Evolutionary conservation across 2,113 vertebrate genomes (phyloP), one percentile per base, ranked within the genome.

Genomic region (Myrmecobius fasciatus): DNA sequence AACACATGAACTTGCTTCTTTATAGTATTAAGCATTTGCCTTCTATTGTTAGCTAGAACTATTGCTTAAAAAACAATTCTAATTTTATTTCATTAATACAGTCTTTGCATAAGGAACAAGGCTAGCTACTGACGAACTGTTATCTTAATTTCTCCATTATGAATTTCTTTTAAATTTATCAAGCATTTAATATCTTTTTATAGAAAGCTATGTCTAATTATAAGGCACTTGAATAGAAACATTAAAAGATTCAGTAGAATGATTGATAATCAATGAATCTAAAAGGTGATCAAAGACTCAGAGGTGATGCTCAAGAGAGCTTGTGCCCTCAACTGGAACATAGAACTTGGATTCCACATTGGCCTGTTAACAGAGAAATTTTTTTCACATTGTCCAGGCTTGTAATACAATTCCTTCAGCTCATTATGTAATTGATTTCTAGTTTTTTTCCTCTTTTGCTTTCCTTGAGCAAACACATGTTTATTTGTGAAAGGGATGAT

Each of bases 191-290:
- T 98, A 48, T 8, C 53, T 93, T 92, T 96, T 96, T 88, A 92
- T 98, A 96, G 95, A 88, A 94, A 97, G 43, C 14, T 91, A 94
- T 94, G 92, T 94, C 20, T 97, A 98, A 97, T 98, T 97, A 97
- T 96, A 96, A 96, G 67, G 22, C 52, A 96, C 60, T 28, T 97
- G 25, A 97, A 92, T 92, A 96, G 47, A 96, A 96, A 53, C 91
- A 93, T 89, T 75, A 7, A 0, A n/a, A 97, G 91, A 28, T 92
- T 95, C 94, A 94, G 43, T 48, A 95, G 90, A 97, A 93, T 98
- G 97, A 97, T 88, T 96, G 92, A 91, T 98, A 94, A 97, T 96
- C 88, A 97, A 89, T 94, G 92, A 92, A 46, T 90, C 91, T 95
- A 89, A 94, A 92, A 97, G 49, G 46, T 92, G 95, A 92, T 90